phyloP scores from a whole-genome alignment of 2,113 vertebrate species.

The Dipodomys stephensi region DNA sequence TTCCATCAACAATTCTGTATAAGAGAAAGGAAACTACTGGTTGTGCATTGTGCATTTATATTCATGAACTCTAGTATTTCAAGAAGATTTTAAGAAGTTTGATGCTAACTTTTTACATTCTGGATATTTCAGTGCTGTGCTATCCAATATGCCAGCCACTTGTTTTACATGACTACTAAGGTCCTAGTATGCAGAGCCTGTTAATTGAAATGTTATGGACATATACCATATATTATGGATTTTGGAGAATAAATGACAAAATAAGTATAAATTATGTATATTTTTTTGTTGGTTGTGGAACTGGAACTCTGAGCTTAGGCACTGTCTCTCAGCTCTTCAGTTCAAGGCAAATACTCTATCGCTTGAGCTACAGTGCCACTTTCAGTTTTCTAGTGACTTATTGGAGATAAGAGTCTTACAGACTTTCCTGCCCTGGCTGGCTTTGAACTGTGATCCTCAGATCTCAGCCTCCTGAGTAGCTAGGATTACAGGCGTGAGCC shows the following conservation, averaged over 20 bases:
- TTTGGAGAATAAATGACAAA: conserved; percentile 29
- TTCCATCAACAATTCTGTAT: conserved; percentile 90
- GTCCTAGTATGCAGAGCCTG: neutral
- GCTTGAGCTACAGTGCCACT: no score
- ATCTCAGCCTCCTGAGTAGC: no score
- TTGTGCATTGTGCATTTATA: neutral
- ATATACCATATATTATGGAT: neutral
- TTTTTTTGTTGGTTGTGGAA: no score
- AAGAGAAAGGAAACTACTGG: conserved; percentile 41
- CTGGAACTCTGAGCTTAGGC: no score
- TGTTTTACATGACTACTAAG: neutral
- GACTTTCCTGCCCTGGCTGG: no score
- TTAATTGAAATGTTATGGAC: neutral
- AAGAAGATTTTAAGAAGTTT: conserved; percentile 1
- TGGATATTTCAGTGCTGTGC: neutral
- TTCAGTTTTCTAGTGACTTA: no score
- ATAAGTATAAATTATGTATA: neutral
- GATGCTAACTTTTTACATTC: conserved; percentile 14
- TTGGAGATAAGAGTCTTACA: no score
- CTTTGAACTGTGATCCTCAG: no score
- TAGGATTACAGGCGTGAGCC: no score
- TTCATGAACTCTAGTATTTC: neutral
- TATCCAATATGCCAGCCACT: neutral
- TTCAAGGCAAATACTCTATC: no score
- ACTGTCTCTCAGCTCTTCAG: no score